phyloP scores from a whole-genome alignment of 2,888 invertebrate species.

The Dione juno region DNA sequence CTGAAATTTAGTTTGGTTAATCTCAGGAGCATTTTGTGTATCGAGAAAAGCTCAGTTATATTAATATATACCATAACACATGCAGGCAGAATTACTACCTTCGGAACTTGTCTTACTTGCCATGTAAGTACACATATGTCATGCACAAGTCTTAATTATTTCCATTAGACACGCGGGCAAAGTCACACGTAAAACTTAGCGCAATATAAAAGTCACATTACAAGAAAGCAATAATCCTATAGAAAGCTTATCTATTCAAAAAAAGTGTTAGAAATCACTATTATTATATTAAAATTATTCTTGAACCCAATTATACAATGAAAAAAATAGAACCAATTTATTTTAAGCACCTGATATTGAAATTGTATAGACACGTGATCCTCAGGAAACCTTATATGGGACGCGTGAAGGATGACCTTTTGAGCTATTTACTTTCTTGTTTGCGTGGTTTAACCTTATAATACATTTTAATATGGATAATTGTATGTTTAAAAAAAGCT shows the following conservation, averaged over 20 bases:
- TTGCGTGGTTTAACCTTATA: neutral
- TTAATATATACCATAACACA: no score
- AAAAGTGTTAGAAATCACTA: neutral
- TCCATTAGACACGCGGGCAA: no score
- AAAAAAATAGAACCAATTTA: conserved; percentile 11
- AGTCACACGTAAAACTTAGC: no score
- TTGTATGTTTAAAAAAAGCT: neutral
- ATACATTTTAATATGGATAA: neutral
- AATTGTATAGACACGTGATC: conserved; percentile 16
- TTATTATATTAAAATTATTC: neutral
- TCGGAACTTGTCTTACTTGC: no score
- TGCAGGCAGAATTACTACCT: no score
- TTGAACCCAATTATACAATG: conserved; percentile 5
- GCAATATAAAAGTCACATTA: no score
- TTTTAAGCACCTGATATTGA: conserved; percentile 13
- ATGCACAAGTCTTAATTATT: no score
- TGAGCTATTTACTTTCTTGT: neutral
- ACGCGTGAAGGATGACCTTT: conserved; percentile 12
- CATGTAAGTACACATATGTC: no score
- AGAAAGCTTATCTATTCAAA: neutral
- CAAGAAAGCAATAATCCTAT: no score
- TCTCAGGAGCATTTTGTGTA: no score
- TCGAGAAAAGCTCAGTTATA: no score
- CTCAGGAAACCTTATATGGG: conserved; percentile 3
- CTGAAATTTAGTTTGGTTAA: no score